These are phyloP conservation scores for Leptestheria dahalacensis DNA, from an alignment of 1,140 invertebrate species.

Conservation along the genomic window DNA sequence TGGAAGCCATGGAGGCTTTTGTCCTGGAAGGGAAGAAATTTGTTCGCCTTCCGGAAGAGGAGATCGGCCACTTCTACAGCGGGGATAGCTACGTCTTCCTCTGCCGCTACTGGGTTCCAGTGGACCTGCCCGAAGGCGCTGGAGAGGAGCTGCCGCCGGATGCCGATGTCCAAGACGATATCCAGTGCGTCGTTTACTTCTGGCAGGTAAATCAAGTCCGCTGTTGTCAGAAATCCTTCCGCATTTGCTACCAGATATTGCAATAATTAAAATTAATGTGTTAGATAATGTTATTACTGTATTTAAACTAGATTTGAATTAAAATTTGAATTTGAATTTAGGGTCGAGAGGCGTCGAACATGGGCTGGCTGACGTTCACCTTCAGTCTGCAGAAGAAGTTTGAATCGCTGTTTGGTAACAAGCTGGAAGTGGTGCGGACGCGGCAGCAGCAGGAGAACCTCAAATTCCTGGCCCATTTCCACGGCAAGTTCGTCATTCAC, in stretches of 20 bases:
- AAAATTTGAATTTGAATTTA: not conserved
- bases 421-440: slow-evolving; percentile 91
- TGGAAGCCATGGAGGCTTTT: slow-evolving; percentile 93
- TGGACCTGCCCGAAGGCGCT: slow-evolving; percentile 36
- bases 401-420: slow-evolving; percentile 84
- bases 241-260: too few relatives aligned
- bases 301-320: not conserved
- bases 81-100: slow-evolving; percentile 96
- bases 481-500: slow-evolving; percentile 85
- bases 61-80: slow-evolving; percentile 78
- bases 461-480: slow-evolving; percentile 97
- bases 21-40: slow-evolving; percentile 97
- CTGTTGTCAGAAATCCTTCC: too few relatives aligned
- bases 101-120: slow-evolving; percentile 80
- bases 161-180: slow-evolving; percentile 62
- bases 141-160: slow-evolving; percentile 36
- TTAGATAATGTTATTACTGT: too few relatives aligned
- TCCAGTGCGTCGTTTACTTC: slow-evolving; percentile 95
- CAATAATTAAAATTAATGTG: too few relatives aligned
- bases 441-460: slow-evolving; percentile 98
- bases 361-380: slow-evolving; percentile 99
- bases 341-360: slow-evolving; percentile 87
- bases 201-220: slow-evolving; percentile 56
- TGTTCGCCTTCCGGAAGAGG: slow-evolving; percentile 84
- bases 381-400: slow-evolving; percentile 97